Conservation (phyloP, 2,888 invertebrate genomes). For the Apamea monoglypha region DNA sequence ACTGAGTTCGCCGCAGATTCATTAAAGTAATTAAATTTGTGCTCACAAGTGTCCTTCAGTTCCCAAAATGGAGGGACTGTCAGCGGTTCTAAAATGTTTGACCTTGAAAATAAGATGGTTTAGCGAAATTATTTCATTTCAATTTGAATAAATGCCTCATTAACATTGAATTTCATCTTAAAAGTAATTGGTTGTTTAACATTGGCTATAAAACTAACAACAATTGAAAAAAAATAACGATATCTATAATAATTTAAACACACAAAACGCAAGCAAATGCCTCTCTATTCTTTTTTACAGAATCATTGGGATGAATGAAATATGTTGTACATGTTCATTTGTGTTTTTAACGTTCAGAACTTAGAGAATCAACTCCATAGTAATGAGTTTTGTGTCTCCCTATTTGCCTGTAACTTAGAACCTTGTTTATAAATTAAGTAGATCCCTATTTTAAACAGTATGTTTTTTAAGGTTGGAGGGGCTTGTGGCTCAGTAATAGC, state of each 20-base stretch:
- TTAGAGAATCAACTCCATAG: background rate
- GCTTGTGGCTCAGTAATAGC: too few species aligned
- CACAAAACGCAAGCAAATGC: background rate
- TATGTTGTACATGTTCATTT: background rate
- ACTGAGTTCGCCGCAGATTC: slow-evolving; percentile 34
- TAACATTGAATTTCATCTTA: background rate
- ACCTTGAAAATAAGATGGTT: background rate
- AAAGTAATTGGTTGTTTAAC: background rate
- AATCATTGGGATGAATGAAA: background rate
- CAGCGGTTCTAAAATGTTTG: slow-evolving; percentile 39
- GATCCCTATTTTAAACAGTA: background rate
- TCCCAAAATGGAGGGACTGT: slow-evolving; percentile 30
- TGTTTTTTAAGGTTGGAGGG: too few species aligned
- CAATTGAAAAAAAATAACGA: background rate
- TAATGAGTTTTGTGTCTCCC: background rate
- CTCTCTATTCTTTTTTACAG: too few species aligned
- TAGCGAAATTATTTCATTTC: background rate
- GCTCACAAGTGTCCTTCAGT: slow-evolving; percentile 42
- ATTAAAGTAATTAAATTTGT: slow-evolving; percentile 57
- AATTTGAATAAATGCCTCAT: background rate
- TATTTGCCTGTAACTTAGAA: too few species aligned
- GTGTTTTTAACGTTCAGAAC: background rate
- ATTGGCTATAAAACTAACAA: background rate
- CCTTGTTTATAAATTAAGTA: background rate
- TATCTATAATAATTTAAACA: background rate